A percentile compares a stretch with the other conserved stretches of the same genome.
Conservation (phyloP, 2,888 invertebrate genomes). For the Laspeyria flexula region DNA sequence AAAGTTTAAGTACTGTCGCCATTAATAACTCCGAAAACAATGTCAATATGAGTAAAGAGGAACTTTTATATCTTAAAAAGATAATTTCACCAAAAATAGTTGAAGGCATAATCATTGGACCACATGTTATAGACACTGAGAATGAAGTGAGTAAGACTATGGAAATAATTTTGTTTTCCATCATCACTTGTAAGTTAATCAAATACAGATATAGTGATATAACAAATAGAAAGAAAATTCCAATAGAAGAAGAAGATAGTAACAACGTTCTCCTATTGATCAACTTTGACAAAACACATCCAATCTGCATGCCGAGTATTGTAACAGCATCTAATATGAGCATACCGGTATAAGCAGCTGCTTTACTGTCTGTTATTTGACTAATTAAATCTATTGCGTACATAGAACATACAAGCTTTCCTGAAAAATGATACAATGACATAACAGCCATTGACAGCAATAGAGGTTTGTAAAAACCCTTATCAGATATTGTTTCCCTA, state of each 20-base stretch:
- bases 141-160: slow-evolving; percentile 55
- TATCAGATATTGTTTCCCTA: slow-evolving; percentile 31
- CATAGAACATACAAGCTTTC: slow-evolving; percentile 56
- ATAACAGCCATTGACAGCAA: slow-evolving; percentile 44
- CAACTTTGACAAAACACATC: slow-evolving; percentile 57
- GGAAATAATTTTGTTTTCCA: slow-evolving; percentile 56
- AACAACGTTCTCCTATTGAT: slow-evolving; percentile 59
- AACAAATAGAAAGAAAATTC: slow-evolving; percentile 56
- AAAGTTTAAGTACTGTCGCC: slow-evolving; percentile 58
- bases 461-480: slow-evolving; percentile 53
- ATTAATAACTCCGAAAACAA: slow-evolving; percentile 53
- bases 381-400: slow-evolving; percentile 62
- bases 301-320: slow-evolving; percentile 64
- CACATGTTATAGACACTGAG: slow-evolving; percentile 63
- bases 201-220: slow-evolving; percentile 64
- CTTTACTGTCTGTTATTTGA: slow-evolving; percentile 57
- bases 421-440: slow-evolving; percentile 47
- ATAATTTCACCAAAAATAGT: slow-evolving; percentile 64
- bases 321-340: slow-evolving; percentile 67
- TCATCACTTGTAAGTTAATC: slow-evolving; percentile 43
- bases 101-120: slow-evolving; percentile 65
- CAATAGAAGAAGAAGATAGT: slow-evolving; percentile 52
- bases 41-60: slow-evolving; percentile 52
- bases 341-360: slow-evolving; percentile 63
- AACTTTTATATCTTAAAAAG: slow-evolving; percentile 58